These are phyloP conservation scores for Siphamia tubifer DNA, from an alignment of 2,113 vertebrate genomes.

Conservation along the genomic window DNA sequence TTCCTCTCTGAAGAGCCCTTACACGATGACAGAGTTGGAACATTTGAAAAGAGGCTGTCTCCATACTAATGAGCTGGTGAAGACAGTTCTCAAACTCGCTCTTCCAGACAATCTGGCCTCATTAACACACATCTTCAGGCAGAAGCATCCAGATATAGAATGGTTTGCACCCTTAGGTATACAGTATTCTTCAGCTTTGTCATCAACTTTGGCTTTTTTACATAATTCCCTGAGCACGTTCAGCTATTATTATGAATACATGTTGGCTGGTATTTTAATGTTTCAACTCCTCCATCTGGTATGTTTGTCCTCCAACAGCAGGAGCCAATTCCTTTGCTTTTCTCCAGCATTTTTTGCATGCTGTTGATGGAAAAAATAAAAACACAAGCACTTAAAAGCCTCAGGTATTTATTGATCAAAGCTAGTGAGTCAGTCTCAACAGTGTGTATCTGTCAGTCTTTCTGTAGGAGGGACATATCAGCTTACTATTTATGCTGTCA, in stretches of 20 bases:
- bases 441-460: conserved; percentile 8
- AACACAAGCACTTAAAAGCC: not conserved
- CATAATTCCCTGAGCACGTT: too few relatives aligned
- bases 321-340: not conserved
- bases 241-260: too few relatives aligned
- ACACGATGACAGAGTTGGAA: conserved; percentile 3
- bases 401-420: conserved; percentile 47
- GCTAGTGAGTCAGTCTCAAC: conserved; percentile 19
- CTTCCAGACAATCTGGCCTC: conserved; percentile 18
- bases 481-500: conserved; percentile 44
- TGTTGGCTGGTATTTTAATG: not conserved
- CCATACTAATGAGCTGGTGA: conserved; percentile 21
- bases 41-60: conserved; percentile 3
- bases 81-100: conserved; percentile 18
- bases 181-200: too few relatives aligned
- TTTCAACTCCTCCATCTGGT: not conserved
- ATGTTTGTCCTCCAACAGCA: not conserved
- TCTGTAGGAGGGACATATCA: conserved; percentile 13
- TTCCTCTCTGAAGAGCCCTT: not conserved
- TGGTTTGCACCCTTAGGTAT: not conserved
- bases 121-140: conserved; percentile 13
- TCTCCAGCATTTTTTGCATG: not conserved
- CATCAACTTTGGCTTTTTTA: not conserved
- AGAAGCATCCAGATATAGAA: not conserved
- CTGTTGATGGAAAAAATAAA: conserved; percentile 11